phyloP scores from a whole-genome alignment of 1,140 invertebrate genomes.

The Rhynchophorus ferrugineus region DNA sequence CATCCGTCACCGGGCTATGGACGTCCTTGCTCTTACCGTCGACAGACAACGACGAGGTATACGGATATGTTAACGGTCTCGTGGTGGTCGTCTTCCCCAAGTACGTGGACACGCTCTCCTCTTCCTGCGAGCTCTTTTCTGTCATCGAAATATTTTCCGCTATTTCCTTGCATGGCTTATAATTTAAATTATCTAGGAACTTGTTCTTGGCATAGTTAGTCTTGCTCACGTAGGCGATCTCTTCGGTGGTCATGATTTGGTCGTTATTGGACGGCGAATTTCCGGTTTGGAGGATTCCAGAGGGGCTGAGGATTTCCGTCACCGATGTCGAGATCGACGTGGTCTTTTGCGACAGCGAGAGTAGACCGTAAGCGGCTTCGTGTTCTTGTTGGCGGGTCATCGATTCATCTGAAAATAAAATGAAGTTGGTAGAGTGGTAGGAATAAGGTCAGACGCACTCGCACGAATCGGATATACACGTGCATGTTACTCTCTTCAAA shows the following conservation, averaged over 20 bases:
- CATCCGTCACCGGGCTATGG: constrained; percentile 5
- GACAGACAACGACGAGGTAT: constrained; percentile 22
- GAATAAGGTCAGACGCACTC: neutral
- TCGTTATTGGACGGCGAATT: constrained; percentile 22
- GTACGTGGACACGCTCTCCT: constrained; percentile 23
- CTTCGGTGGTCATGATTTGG: constrained; percentile 36
- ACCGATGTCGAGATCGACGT: constrained; percentile 15
- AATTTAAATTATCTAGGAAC: constrained; percentile 33
- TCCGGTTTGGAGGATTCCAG: constrained; percentile 5
- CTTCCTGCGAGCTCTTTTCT: neutral
- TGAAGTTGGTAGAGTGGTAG: neutral
- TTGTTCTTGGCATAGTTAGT: constrained; percentile 40
- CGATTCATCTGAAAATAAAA: constrained; percentile 32
- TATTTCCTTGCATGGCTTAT: constrained; percentile 16
- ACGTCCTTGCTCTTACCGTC: constrained; percentile 12
- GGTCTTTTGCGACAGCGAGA: constrained; percentile 62
- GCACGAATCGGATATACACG: no score
- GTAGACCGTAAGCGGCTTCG: constrained; percentile 78
- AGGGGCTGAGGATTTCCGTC: constrained; percentile 10
- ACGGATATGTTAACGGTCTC: constrained; percentile 39
- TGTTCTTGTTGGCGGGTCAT: constrained; percentile 61
- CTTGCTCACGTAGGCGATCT: constrained; percentile 40
- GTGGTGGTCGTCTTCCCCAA: constrained; percentile 30
- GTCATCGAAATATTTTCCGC: constrained; percentile 5
- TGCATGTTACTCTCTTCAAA: no score